Conservation (phyloP, 2,113 vertebrate species). For the Erythrolamprus reginae region DNA sequence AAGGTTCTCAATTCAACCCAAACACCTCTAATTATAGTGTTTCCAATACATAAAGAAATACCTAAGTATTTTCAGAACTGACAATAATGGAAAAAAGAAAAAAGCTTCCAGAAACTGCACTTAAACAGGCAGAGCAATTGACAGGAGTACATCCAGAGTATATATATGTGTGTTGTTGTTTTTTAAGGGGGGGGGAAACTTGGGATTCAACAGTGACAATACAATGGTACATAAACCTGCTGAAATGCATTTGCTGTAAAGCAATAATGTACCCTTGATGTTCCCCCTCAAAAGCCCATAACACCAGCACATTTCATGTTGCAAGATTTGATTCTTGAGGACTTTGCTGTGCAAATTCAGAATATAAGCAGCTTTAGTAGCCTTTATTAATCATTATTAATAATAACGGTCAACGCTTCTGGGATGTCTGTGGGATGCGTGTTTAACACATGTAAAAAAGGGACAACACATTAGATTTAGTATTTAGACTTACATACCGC, state of each 20-base stretch:
- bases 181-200: fast-evolving
- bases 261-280: constrained; percentile 55
- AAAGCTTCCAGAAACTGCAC: not conserved
- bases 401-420: not conserved
- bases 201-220: constrained; percentile 23
- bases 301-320: constrained; percentile 53
- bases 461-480: not conserved
- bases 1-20: constrained; percentile 36
- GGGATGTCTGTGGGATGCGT: not conserved
- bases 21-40: constrained; percentile 52
- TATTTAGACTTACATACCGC: too few species aligned
- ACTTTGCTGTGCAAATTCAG: constrained; percentile 35
- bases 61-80: not conserved
- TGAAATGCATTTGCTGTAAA: constrained; percentile 39
- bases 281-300: constrained; percentile 11
- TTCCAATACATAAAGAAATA: constrained; percentile 36
- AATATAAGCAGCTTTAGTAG: constrained; percentile 30
- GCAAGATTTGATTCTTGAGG: constrained; percentile 21
- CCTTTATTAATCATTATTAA: not conserved
- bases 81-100: fast-evolving
- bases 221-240: constrained; percentile 43
- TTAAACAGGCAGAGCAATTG: constrained; percentile 18
- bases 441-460: not conserved
- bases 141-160: constrained; percentile 25
- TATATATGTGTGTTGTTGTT: not conserved